Evolutionary conservation across 2,888 invertebrate genomes (phyloP).

Genomic region (Augochlorella aurata): DNA sequence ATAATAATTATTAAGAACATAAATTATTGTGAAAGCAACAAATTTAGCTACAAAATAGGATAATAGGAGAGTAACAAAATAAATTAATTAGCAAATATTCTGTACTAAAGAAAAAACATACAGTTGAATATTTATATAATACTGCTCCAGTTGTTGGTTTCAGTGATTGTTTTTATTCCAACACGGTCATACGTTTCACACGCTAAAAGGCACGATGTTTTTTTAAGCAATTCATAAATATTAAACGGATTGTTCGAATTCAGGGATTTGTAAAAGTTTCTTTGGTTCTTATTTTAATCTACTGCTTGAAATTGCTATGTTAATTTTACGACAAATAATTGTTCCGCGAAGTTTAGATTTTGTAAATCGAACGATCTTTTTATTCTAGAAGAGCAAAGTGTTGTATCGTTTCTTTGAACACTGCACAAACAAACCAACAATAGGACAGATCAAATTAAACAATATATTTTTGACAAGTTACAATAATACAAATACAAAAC

Average conservation of each 20-base stretch:
- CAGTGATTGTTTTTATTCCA: constrained; percentile 35
- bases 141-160: constrained; percentile 79
- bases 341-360: constrained; percentile 9
- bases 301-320: neutral
- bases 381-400: neutral
- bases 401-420: constrained; percentile 16
- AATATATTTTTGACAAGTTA: constrained; percentile 79
- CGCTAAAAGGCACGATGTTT: neutral
- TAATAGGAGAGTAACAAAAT: constrained; percentile 81
- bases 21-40: constrained; percentile 78
- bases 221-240: neutral
- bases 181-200: neutral
- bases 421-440: constrained; percentile 78
- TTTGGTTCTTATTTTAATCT: neutral
- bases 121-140: constrained; percentile 78
- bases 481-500: constrained; percentile 74
- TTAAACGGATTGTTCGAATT: neutral
- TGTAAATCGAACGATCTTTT: neutral
- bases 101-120: constrained; percentile 75
- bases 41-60: constrained; percentile 78
- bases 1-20: constrained; percentile 76
- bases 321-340: neutral
- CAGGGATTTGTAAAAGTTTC: neutral
- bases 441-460: constrained; percentile 76
- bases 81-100: constrained; percentile 78